Base-by-base conservation (phyloP, 2,113 vertebrate species). In the Ptilonorhynchus violaceus region DNA sequence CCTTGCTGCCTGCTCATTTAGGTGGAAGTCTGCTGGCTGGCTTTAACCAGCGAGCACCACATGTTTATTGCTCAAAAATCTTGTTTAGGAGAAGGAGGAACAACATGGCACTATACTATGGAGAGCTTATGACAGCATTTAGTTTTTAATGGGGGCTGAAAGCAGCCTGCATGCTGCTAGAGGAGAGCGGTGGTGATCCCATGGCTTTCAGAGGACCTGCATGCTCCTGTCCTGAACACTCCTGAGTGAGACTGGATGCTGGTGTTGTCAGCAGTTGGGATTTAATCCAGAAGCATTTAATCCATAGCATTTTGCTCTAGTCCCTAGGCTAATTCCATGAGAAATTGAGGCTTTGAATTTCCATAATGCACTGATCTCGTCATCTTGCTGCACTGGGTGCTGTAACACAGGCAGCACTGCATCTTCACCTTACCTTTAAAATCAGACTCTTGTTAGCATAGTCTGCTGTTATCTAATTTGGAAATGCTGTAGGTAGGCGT, bases 321-420 rank as follows among this genome's bases (percentile, higher is more conserved):
- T 41, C 20, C 31, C 8, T 35, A 35, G 10, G 7, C 13, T 0
- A 3, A 67, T 83, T 59, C 59, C 27, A 13, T 10, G 25, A 64
- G 31, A 79, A 85, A 47, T 0, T 19, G 35, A 89, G 52, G 27
- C 47, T 87, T 81, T 75, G 64, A 63, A 59, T 52, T 70, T 35
- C 30, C 68, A 14, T 42, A 64, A 39, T 11, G 16, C 5, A 3
- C n/a, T 15, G 30, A 66, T 28, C 16, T 66, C 0, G 0, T 55
- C 4, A 2, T 25, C 1, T 1, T 59, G 63, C 77, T 59, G 39
- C 1, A 1, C 55, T 60, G 56, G 14, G 19, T 73, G 42, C 37
- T 74, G 30, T 30, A 69, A 50, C 11, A 31, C 23, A 13, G 46
- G 11, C 39, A 66, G 9, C 35, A 46, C 67, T 53, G 22, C 1